Conservation (phyloP, 35 echinoderm and acorn worm genomes). For the Lytechinus variegatus region DNA sequence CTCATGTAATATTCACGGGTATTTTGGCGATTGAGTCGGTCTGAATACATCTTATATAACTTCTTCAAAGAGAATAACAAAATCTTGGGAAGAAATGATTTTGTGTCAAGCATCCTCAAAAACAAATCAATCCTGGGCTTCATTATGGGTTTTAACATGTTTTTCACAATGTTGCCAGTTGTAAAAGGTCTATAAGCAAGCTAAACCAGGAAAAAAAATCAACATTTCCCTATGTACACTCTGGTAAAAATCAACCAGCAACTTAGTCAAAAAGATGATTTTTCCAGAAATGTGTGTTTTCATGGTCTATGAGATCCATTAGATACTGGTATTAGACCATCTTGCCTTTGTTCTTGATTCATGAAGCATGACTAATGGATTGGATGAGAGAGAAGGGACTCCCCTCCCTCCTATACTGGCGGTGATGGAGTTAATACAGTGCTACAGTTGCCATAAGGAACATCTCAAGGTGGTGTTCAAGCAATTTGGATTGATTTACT, state of each 20-base stretch:
- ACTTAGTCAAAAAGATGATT: not conserved
- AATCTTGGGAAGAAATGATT: too few relatives aligned
- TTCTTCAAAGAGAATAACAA: too few relatives aligned
- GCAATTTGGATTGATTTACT: too few relatives aligned
- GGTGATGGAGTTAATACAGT: not conserved
- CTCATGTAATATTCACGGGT: too few relatives aligned
- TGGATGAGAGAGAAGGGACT: not conserved
- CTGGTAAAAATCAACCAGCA: not conserved
- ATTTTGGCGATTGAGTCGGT: too few relatives aligned
- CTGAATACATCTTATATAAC: too few relatives aligned
- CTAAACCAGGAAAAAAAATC: not conserved
- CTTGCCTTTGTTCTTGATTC: conserved; percentile 17
- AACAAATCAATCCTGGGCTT: too few relatives aligned
- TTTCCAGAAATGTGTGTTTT: conserved; percentile 30
- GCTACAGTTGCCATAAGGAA: not conserved
- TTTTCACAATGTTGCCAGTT: too few relatives aligned
- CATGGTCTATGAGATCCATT: not conserved
- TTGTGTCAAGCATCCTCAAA: too few relatives aligned
- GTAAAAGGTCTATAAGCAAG: not conserved
- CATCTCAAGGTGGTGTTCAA: not conserved
- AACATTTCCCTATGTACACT: too few relatives aligned
- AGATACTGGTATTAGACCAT: not conserved
- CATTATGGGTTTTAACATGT: too few relatives aligned
- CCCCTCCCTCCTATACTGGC: not conserved
- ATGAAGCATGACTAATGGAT: conserved; percentile 31